Percentiles rank a stretch among this genome's conserved stretches.
Conservation (phyloP, 2,888 invertebrate genomes). For the Catocala sponsa region DNA sequence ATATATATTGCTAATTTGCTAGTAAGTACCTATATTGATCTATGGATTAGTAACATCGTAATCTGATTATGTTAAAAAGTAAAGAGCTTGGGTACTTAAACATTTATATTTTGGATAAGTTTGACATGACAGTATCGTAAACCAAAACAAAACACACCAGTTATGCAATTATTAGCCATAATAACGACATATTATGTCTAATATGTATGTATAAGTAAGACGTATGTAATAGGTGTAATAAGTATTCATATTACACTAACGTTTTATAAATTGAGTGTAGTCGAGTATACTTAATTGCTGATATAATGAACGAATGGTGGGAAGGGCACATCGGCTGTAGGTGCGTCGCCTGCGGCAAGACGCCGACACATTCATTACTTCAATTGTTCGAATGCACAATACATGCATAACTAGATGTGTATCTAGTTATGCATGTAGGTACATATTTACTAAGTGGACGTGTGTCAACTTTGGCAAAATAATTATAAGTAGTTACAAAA, state of each 20-base stretch:
- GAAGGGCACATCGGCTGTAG: slow-evolving; percentile 34
- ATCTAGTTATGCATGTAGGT: no score
- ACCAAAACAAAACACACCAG: background rate
- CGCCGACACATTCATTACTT: slow-evolving; percentile 43
- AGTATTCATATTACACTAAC: background rate
- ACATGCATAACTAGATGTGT: slow-evolving; percentile 10
- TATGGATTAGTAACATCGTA: no score
- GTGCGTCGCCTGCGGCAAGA: slow-evolving; percentile 33
- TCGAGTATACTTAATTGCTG: slow-evolving; percentile 39
- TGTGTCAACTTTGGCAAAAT: no score
- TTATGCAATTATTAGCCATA: no score
- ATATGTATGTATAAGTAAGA: background rate
- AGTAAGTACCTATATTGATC: no score
- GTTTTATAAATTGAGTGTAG: slow-evolving; percentile 22
- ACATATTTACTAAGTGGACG: no score
- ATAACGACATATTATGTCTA: background rate
- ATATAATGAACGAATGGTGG: slow-evolving; percentile 33
- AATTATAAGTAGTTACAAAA: no score
- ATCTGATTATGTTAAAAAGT: no score
- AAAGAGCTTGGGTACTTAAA: no score
- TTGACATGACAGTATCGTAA: no score
- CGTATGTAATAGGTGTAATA: background rate
- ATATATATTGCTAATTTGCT: no score
- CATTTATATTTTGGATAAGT: no score
- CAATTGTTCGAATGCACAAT: slow-evolving; percentile 48